Evolutionary conservation across 1,140 invertebrate species (phyloP), one percentile per base, ranked within the genome.

Genomic region (Cephus cinctus): DNA sequence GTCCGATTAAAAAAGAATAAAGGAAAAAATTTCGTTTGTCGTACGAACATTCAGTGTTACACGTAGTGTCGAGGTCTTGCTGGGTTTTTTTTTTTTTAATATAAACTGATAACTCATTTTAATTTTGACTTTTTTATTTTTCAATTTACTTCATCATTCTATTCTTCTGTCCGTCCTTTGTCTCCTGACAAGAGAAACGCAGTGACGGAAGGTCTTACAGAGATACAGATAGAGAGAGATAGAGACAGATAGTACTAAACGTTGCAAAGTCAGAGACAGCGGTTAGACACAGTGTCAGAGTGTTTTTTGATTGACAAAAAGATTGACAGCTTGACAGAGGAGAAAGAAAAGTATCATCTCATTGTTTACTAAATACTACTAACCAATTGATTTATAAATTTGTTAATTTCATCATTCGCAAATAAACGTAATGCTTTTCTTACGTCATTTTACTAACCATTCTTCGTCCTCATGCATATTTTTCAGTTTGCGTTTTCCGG

Each of bases 371-470:
- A 56, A 64, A 59, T 56, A n/a, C n/a, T n/a, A 59, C 43, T 52
- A 22, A 53, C 52, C 19, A 43, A 53, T 48, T 46, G 46, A 67
- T 56, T n/a, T 55, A 55, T 54, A 63, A 57, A 25, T 63, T 65
- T 75, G 68, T 74, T 67, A 70, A 69, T 65, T 71, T 60, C 56
- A 59, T 55, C 46, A 52, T 58, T 67, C 48, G 62, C 65, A 71
- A 75, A 73, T 73, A 71, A 74, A 74, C 53, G 59, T 61, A 69
- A 69, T 67, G 71, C 67, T 73, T 72, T 71, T 46, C 63, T 62
- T 64, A 55, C 23, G 51, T 63, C 48, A 56, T 58, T 57, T 66
- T 61, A 73, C 71, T 75, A 74, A 75, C 70, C 50, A 63, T 65
- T 35, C 59, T 57, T 66, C 42, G 20, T 47, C 52, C 36, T 48